These are phyloP conservation scores for Montipora capricornis DNA, from an alignment of 64 coral and sea anemone species.

Conservation along the genomic window DNA sequence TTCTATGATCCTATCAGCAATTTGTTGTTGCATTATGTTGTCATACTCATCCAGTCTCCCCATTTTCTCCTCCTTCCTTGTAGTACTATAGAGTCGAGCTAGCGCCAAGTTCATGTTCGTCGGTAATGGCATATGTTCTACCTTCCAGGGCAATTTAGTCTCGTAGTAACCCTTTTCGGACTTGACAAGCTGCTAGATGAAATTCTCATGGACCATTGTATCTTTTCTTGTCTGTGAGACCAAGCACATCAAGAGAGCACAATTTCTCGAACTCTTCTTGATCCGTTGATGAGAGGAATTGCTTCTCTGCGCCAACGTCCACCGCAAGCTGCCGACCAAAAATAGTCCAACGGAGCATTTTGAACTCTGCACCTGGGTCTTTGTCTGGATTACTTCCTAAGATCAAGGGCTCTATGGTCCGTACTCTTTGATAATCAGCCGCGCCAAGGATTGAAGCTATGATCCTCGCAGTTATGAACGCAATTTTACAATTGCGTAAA, in stretches of 20 bases:
- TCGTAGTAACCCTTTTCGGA: not conserved
- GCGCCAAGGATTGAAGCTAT: slow-evolving; percentile 26
- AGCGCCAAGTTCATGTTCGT: not conserved
- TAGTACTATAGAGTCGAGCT: not conserved
- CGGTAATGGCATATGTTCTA: slow-evolving; percentile 11
- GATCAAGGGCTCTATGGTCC: slow-evolving; percentile 12
- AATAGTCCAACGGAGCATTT: slow-evolving; percentile 49
- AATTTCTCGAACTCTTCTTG: slow-evolving; percentile 44
- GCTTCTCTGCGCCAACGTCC: slow-evolving; percentile 12
- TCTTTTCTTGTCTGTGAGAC: not conserved
- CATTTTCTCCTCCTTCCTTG: too few species aligned
- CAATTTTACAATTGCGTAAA: too few species aligned
- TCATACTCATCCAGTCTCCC: too few species aligned
- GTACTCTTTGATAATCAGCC: slow-evolving; percentile 58
- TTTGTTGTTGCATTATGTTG: too few species aligned
- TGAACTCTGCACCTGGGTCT: slow-evolving; percentile 61
- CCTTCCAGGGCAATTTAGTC: slow-evolving; percentile 14
- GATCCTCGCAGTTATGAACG: too few species aligned
- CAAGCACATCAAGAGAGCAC: slow-evolving; percentile 34
- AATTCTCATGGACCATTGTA: not conserved
- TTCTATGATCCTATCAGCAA: too few species aligned
- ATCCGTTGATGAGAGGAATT: slow-evolving; percentile 23
- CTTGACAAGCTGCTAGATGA: slow-evolving; percentile 5
- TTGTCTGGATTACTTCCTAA: slow-evolving; percentile 34
- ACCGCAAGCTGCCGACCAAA: not conserved